A percentile compares a stretch with the other conserved stretches of the same genome.
Evolutionary conservation across 2,113 vertebrate species (phyloP).

Genomic region (Phalacrocorax brasilianus): DNA sequence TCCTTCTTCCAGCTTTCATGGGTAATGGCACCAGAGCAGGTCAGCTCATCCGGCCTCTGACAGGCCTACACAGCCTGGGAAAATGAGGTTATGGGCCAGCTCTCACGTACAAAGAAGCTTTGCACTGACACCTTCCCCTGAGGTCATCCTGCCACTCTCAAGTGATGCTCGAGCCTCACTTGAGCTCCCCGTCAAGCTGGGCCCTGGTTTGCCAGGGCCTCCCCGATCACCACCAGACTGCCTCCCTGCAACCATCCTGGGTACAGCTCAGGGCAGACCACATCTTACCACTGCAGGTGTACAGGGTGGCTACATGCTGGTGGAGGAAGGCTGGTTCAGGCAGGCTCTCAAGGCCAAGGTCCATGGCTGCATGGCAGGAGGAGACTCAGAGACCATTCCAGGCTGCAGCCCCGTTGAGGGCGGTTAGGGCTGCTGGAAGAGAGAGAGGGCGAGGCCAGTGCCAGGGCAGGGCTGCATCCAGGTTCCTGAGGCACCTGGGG

Average conservation of each 20-base stretch:
- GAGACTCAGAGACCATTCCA: too few species aligned
- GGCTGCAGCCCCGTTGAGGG: neutral
- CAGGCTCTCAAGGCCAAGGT: neutral
- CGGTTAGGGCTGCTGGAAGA: neutral
- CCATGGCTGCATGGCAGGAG: neutral
- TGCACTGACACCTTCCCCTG: neutral
- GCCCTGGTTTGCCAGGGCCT: neutral
- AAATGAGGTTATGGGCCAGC: neutral
- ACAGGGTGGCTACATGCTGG: neutral
- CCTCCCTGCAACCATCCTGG: neutral
- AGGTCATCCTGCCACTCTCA: neutral
- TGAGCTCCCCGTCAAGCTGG: neutral
- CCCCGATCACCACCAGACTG: too few species aligned
- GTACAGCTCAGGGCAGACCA: neutral
- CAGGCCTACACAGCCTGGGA: neutral
- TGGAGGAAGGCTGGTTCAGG: neutral
- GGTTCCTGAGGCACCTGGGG: neutral
- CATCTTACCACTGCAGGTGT: neutral
- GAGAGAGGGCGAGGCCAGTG: accelerated
- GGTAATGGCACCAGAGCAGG: neutral
- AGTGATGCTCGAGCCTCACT: accelerated
- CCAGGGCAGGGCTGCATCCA: neutral
- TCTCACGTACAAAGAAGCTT: neutral
- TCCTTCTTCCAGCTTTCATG: neutral
- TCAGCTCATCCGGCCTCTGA: neutral